Conservation (phyloP, 2,113 vertebrate species). For the Neodon shergylaensis region DNA sequence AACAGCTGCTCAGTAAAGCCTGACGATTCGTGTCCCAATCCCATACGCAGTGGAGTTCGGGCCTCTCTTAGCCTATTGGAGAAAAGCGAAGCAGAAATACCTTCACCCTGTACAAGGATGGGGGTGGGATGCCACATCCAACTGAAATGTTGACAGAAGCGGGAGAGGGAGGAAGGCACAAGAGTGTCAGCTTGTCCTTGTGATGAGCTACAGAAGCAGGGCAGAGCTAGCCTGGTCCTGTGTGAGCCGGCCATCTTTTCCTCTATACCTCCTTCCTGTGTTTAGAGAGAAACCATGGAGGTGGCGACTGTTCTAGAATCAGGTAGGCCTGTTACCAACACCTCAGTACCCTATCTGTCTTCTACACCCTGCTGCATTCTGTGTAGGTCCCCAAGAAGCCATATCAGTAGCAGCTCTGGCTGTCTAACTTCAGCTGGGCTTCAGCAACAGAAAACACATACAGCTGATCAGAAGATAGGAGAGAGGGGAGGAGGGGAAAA, state of each 20-base stretch:
- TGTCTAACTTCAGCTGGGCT: neutral
- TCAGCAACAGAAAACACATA: neutral
- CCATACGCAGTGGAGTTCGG: neutral
- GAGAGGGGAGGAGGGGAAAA: neutral
- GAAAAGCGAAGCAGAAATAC: neutral
- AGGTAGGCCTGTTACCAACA: neutral
- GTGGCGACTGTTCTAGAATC: neutral
- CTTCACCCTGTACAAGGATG: neutral
- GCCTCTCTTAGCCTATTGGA: neutral
- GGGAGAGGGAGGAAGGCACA: neutral
- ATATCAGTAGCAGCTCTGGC: neutral
- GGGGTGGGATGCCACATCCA: neutral
- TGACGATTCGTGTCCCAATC: neutral
- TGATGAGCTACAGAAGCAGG: neutral
- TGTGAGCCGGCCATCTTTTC: neutral
- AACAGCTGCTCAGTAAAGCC: neutral
- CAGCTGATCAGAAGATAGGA: neutral
- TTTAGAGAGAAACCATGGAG: neutral
- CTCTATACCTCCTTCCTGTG: neutral
- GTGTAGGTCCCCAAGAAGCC: neutral
- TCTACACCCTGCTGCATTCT: neutral
- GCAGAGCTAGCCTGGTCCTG: neutral
- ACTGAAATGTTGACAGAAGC: neutral
- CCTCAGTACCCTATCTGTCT: neutral
- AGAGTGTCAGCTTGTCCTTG: neutral